Evolutionary conservation across 2,888 invertebrate genomes (phyloP).

Genomic region (Pammene fasciana): DNA sequence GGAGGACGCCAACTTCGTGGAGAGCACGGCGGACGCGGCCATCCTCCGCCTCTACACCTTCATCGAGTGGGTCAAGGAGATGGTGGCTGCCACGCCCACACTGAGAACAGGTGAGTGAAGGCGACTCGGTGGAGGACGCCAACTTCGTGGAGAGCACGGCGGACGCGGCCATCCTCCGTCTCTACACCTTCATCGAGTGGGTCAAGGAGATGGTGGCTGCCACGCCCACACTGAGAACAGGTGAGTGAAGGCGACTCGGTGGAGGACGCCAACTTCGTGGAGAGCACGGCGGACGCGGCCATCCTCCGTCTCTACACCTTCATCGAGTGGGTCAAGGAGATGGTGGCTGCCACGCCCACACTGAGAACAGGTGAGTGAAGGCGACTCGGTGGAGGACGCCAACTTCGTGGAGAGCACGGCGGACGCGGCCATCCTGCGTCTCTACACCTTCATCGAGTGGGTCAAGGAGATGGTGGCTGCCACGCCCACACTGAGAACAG

Average conservation of each 20-base stretch:
- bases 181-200: conserved; percentile 98
- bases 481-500: conserved; percentile 79
- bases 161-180: conserved; percentile 95
- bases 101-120: conserved; percentile 73
- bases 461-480: conserved; percentile 91
- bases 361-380: conserved; percentile 73
- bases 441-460: conserved; percentile 98
- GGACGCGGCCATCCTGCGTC: conserved; percentile 95
- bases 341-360: conserved; percentile 83
- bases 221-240: conserved; percentile 79
- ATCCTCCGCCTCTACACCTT: conserved; percentile 96
- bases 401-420: conserved; percentile 98
- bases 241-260: conserved; percentile 89
- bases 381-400: conserved; percentile 99
- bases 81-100: conserved; percentile 83
- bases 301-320: conserved; percentile 96
- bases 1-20: conserved; percentile 99
- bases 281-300: conserved; percentile 96
- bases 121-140: conserved; percentile 99
- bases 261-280: conserved; percentile 99
- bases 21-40: conserved; percentile 96
- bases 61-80: conserved; percentile 98
- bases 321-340: conserved; percentile 98
- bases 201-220: conserved; percentile 91
- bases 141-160: conserved; percentile 98